A percentile compares a stretch with the other conserved stretches of the same genome.
phyloP scores from a whole-genome alignment of 2,113 vertebrate genomes.

The Mus spicilegus region DNA sequence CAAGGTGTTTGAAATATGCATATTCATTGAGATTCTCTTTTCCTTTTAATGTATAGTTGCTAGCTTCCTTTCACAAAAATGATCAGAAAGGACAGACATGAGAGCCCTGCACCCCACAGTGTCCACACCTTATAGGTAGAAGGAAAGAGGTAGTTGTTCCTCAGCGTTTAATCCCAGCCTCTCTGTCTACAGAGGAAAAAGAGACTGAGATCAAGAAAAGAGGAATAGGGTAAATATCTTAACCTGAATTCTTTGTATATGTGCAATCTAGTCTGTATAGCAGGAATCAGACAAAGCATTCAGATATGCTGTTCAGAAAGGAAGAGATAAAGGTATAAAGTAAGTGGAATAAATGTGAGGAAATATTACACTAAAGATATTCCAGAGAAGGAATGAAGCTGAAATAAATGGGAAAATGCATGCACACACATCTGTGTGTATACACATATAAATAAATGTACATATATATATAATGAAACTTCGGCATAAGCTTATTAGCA shows the following conservation, averaged over 20 bases:
- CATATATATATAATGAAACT: neutral
- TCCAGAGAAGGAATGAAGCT: neutral
- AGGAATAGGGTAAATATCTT: neutral
- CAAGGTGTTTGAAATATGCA: neutral
- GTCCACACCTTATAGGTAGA: neutral
- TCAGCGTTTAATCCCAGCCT: neutral
- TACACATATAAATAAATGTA: too few relatives aligned
- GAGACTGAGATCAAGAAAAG: neutral
- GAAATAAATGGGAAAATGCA: neutral
- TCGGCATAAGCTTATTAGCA: constrained; percentile 28
- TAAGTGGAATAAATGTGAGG: neutral
- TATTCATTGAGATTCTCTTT: neutral
- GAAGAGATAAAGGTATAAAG: neutral
- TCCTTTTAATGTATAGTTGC: neutral
- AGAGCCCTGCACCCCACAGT: neutral
- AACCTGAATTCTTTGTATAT: neutral
- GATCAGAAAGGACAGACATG: neutral
- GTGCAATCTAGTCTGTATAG: neutral
- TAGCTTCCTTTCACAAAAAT: neutral
- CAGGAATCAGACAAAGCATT: constrained; percentile 1
- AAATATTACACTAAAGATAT: constrained; percentile 28
- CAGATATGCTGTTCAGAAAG: constrained; percentile 5
- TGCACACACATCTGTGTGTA: too few relatives aligned
- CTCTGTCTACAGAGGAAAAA: neutral
- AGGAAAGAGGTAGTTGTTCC: neutral